phyloP scores from a whole-genome alignment of 2,797 vertebrate genomes.

The Phalloptychus januarius region DNA sequence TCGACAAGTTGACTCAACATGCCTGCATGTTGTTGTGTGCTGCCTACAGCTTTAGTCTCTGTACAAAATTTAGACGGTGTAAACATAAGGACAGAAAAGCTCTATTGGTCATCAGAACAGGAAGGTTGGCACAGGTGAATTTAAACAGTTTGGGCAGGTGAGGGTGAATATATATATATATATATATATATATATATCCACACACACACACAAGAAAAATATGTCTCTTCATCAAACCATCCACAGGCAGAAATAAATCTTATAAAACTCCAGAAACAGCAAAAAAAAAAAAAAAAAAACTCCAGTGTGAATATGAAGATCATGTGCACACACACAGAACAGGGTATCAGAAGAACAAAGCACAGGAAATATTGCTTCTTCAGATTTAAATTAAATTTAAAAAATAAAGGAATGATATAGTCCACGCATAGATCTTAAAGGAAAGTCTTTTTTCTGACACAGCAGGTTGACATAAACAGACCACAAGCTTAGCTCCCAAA shows the following conservation, averaged over 20 bases:
- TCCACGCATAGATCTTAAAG: constrained; percentile 26
- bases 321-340: constrained; percentile 47
- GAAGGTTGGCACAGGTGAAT: constrained; percentile 82
- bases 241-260: constrained; percentile 13
- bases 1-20: constrained; percentile 76
- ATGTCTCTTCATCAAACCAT: constrained; percentile 15
- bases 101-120: constrained; percentile 67
- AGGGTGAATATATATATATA: background rate
- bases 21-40: constrained; percentile 83
- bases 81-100: constrained; percentile 64
- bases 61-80: constrained; percentile 66
- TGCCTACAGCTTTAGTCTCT: constrained; percentile 65
- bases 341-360: constrained; percentile 13
- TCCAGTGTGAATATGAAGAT: constrained; percentile 24
- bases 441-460: constrained; percentile 33
- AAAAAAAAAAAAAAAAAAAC: background rate
- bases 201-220: constrained; percentile 15
- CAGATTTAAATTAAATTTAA: constrained; percentile 27
- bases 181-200: background rate
- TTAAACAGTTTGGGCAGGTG: constrained; percentile 23
- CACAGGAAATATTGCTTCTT: constrained; percentile 38
- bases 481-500: constrained; percentile 25
- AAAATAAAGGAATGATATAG: constrained; percentile 38
- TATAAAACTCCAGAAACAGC: constrained; percentile 31
- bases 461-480: constrained; percentile 49